Percentiles rank a stretch among this genome's conserved stretches.
Evolutionary conservation across 1,140 invertebrate genomes (phyloP).

Genomic region (Formica exsecta): DNA sequence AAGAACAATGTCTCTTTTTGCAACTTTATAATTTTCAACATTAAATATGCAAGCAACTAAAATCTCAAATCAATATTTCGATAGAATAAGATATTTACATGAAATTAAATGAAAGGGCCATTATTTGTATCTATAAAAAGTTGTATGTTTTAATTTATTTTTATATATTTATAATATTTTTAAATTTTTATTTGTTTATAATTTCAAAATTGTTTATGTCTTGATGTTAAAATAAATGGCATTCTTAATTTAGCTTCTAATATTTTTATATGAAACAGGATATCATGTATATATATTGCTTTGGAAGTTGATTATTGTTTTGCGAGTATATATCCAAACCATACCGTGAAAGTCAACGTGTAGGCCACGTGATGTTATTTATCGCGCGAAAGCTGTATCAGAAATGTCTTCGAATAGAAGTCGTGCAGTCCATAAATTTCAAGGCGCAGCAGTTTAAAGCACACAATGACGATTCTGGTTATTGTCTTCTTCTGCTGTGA

Average conservation of each 20-base stretch:
- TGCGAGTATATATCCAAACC: not conserved
- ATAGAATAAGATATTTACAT: not conserved
- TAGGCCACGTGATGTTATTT: constrained; percentile 28
- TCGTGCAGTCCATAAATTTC: constrained; percentile 36
- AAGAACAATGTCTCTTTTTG: too few relatives aligned
- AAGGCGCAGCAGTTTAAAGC: constrained; percentile 13
- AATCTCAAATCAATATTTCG: not conserved
- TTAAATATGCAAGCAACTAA: not conserved
- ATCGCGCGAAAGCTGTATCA: constrained; percentile 17
- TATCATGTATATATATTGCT: not conserved
- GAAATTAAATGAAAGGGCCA: not conserved
- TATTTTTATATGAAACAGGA: not conserved
- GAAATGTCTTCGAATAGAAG: constrained; percentile 30
- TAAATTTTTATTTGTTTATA: not conserved
- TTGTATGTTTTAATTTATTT: not conserved
- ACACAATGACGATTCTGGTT: constrained; percentile 35
- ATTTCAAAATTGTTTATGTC: not conserved
- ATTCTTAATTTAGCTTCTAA: not conserved
- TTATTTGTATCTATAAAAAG: not conserved
- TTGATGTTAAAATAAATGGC: not conserved
- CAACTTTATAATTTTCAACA: not conserved
- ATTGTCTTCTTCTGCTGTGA: constrained; percentile 14
- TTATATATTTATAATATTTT: not conserved
- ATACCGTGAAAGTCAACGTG: not conserved
- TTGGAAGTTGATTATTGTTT: not conserved